A percentile compares a stretch with the other conserved stretches of the same genome.
Evolutionary conservation across 2,113 vertebrate genomes (phyloP).

Genomic region (Nyctibius bracteatus): DNA sequence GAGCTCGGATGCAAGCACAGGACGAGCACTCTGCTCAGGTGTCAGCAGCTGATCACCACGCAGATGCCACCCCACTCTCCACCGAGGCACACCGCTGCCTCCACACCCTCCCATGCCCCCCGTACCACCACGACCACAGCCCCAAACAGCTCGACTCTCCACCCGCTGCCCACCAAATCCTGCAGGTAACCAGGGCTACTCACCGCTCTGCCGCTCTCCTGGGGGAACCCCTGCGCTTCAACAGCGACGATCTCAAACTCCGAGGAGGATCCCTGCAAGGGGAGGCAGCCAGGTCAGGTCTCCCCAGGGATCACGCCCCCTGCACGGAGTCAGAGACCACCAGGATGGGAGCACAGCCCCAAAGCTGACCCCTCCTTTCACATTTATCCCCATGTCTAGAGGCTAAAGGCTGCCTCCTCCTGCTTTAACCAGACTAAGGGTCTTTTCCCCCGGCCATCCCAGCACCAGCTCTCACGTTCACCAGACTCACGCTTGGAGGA

Average conservation of each 20-base stretch:
- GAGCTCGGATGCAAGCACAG: accelerated
- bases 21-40: accelerated
- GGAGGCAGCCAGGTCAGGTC: background rate
- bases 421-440: background rate
- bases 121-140: background rate
- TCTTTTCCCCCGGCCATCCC: background rate
- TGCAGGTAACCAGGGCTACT: conserved; percentile 3
- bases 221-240: conserved; percentile 67
- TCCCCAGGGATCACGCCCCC: background rate
- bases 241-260: conserved; percentile 86
- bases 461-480: background rate
- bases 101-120: background rate
- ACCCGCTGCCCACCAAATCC: accelerated
- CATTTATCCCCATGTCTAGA: background rate
- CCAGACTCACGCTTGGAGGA: conserved; percentile 70
- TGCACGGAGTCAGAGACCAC: accelerated
- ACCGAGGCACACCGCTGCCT: background rate
- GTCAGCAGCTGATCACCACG: background rate
- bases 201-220: conserved; percentile 74
- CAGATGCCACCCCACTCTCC: background rate
- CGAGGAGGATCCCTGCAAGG: conserved; percentile 80
- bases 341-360: background rate
- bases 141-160: background rate
- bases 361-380: background rate
- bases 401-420: background rate